Base-by-base conservation (phyloP, 2,888 invertebrate species). In the Heliconius cydno region DNA sequence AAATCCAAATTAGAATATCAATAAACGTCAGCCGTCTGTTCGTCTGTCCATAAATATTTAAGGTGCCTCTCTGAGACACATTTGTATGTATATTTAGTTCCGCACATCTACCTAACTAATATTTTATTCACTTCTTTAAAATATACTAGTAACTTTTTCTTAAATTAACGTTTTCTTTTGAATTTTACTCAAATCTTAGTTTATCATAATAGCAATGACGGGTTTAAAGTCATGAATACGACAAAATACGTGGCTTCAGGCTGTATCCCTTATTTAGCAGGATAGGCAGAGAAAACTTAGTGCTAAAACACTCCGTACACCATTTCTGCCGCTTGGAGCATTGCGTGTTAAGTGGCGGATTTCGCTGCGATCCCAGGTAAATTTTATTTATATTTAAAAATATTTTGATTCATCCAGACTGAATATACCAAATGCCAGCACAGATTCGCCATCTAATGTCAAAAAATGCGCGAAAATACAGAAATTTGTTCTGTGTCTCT, bases 81-180 rank as follows among this genome's bases (percentile, higher is more conserved):
- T 79, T 71, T 46, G 80, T 83, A 65, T 3, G 1, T 70, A 83
- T 83, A 82, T 84, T 83, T 83, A 83, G 82, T 73, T 81, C 82
- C 81, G 81, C 74, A 80, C 83, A 83, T 83, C 83, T 83, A 85
- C 83, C 80, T 81, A 30, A 52, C 6, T 57, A 2, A 72, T 72
- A 72, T 57, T 57, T 72, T 57, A 72, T 72, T 57, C 12, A 72
- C 3, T 30, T 57, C 30, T 22, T 34, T 57, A 9, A 34, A 30
- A 13, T 10, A 57, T 7, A 57, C 22, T 38, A 60, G 19, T 52
- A 52, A 52, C 46, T 52, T 52, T 13, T 6, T 57, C 19, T 57
- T n/a, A n/a, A n/a, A n/a, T n/a, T n/a, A n/a, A n/a, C n/a, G n/a
- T n/a, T n/a, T n/a, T n/a, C n/a, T n/a, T n/a, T 57, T 57, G 5